These are phyloP conservation scores for Anabacerthia variegaticeps DNA, from an alignment of 2,797 vertebrate species.

Conservation along the genomic window DNA sequence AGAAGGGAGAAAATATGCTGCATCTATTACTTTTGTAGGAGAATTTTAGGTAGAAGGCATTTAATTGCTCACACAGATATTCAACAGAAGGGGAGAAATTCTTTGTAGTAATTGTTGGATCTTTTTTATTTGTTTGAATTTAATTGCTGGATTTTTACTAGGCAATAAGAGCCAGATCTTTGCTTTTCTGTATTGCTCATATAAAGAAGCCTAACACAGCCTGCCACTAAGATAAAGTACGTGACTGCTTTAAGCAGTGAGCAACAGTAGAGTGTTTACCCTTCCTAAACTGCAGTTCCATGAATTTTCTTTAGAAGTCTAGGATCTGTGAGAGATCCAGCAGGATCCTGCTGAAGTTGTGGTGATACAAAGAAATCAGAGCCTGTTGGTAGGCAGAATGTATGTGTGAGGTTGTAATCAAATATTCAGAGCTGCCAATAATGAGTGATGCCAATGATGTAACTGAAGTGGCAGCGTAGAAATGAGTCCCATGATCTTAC, in stretches of 20 bases:
- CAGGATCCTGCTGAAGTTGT: neutral
- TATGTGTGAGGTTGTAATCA: neutral
- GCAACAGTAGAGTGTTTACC: neutral
- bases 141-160: neutral
- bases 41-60: neutral
- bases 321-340: neutral
- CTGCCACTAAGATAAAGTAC: neutral
- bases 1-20: neutral
- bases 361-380: neutral
- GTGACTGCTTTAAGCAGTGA: neutral
- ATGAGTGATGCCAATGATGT: neutral
- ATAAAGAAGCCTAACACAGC: neutral
- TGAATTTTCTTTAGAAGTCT: neutral
- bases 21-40: neutral
- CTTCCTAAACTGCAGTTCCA: neutral
- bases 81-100: neutral
- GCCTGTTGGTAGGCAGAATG: neutral
- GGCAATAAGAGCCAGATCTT: neutral
- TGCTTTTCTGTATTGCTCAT: neutral
- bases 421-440: constrained; percentile 35
- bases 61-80: neutral
- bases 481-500: neutral
- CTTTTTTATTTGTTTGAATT: neutral
- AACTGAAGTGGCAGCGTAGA: neutral
- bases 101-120: neutral